Conservation (phyloP, 2,113 vertebrate species). For the Tylochromis polylepis region DNA sequence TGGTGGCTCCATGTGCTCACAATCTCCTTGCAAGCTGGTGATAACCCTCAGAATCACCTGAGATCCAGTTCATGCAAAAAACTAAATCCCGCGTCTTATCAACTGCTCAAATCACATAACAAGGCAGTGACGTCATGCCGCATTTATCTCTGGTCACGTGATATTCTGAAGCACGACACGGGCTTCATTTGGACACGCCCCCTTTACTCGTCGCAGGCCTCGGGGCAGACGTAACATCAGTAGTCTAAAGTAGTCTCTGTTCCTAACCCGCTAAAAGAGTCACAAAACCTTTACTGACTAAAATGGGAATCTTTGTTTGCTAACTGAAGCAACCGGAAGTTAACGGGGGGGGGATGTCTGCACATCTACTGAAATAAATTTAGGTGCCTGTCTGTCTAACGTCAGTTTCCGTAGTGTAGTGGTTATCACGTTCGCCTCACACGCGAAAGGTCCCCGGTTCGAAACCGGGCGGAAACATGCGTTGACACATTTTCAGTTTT, state of each 20-base stretch:
- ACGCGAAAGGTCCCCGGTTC: conserved; percentile 93
- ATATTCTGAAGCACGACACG: neutral
- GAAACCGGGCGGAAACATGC: conserved; percentile 86
- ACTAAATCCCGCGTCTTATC: fast-evolving
- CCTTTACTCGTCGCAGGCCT: too few species aligned
- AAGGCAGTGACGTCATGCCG: neutral
- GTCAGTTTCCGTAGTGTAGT: conserved; percentile 96
- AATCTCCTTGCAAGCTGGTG: neutral
- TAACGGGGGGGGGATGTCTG: neutral
- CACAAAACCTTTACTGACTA: neutral
- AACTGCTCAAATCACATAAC: neutral
- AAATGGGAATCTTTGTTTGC: too few species aligned
- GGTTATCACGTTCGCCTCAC: conserved; percentile 93
- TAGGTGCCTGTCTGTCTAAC: too few species aligned
- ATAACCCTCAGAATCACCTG: neutral
- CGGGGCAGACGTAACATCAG: neutral
- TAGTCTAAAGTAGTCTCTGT: neutral
- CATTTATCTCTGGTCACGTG: too few species aligned
- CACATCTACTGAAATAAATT: neutral
- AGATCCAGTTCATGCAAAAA: neutral
- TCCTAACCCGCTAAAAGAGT: fast-evolving
- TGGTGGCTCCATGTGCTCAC: neutral
- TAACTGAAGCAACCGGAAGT: neutral
- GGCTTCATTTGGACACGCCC: neutral
- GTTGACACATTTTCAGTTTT: neutral